Conservation (phyloP, 2,113 vertebrate genomes). For the Apteryx owenii region DNA sequence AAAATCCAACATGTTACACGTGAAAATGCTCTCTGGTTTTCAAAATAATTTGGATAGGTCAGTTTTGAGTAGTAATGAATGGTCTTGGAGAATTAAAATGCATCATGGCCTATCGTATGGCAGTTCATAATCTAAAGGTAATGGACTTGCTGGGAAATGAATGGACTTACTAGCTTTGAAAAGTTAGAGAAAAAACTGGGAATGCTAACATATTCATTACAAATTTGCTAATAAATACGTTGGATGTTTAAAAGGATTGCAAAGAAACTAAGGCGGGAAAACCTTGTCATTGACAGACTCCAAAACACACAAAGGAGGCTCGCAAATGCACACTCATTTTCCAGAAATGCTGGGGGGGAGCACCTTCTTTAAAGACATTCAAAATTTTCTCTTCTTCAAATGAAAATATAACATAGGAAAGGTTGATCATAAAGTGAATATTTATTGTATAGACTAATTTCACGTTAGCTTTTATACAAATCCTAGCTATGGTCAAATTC, state of each 20-base stretch:
- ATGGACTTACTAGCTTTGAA: background rate
- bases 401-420: background rate
- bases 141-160: background rate
- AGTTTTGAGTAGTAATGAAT: slow-evolving; percentile 30
- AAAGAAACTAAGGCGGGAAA: background rate
- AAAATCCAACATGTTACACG: background rate
- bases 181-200: background rate
- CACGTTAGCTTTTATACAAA: background rate
- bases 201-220: background rate
- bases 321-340: background rate
- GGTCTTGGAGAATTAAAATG: slow-evolving; percentile 25
- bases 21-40: background rate
- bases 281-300: background rate
- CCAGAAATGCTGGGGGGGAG: background rate
- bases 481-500: background rate
- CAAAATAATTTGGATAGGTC: background rate
- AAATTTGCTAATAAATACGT: background rate
- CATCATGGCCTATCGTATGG: background rate
- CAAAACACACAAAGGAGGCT: background rate
- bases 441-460: background rate
- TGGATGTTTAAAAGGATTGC: background rate
- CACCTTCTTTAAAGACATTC: background rate
- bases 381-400: background rate
- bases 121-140: background rate
- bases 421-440: background rate